Conservation (phyloP, 2,888 invertebrate genomes). For the Eupithecia tripunctaria region DNA sequence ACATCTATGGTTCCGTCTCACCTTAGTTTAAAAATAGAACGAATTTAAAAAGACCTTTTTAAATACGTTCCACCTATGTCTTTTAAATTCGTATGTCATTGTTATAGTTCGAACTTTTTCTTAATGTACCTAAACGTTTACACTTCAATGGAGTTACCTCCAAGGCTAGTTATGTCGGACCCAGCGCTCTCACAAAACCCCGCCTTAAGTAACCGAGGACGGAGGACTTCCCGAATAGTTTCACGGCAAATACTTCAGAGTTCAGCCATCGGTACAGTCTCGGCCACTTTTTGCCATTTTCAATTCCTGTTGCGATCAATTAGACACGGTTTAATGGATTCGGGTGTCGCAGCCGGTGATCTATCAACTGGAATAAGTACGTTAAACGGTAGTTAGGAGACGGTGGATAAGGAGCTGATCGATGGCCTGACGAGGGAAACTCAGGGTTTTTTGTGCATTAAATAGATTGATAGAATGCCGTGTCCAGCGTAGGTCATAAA, state of each 20-base stretch:
- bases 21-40: not conserved
- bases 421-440: constrained; percentile 52
- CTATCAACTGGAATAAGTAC: constrained; percentile 76
- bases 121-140: not conserved
- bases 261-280: constrained; percentile 43
- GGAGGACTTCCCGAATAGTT: constrained; percentile 55
- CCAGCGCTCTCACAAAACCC: constrained; percentile 1
- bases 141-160: not conserved
- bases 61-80: no score
- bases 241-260: constrained; percentile 54
- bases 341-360: constrained; percentile 73
- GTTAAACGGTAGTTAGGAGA: constrained; percentile 73
- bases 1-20: not conserved
- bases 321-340: constrained; percentile 81
- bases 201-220: constrained; percentile 36
- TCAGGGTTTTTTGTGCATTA: constrained; percentile 35
- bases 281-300: constrained; percentile 73
- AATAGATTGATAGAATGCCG: constrained; percentile 34
- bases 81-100: not conserved
- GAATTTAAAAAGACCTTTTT: not conserved
- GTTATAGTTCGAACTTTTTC: no score
- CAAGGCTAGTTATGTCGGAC: not conserved
- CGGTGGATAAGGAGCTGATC: constrained; percentile 65
- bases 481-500: constrained; percentile 10
- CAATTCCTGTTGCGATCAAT: constrained; percentile 78